These are phyloP conservation scores for Bombus terrestris DNA, from an alignment of 1,140 invertebrate genomes.

Conservation along the genomic window DNA sequence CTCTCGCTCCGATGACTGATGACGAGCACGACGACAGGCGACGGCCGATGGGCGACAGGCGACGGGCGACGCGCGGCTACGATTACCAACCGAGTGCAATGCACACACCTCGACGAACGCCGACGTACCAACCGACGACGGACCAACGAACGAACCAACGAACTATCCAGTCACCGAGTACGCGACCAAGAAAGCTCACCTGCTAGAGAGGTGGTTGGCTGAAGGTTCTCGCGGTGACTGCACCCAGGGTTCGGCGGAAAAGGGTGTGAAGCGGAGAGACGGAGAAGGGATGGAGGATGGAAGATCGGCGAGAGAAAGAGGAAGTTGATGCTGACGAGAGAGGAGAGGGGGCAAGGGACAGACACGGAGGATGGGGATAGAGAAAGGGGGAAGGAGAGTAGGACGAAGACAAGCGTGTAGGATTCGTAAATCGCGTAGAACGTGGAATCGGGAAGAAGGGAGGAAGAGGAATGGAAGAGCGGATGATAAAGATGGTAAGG, in stretches of 20 bases:
- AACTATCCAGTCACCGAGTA: slow-evolving; percentile 24
- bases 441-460: background rate
- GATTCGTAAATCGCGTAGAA: background rate
- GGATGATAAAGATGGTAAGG: background rate
- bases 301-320: slow-evolving; percentile 53
- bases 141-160: background rate
- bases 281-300: slow-evolving; percentile 64
- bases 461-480: background rate
- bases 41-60: slow-evolving; percentile 6
- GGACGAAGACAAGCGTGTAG: background rate
- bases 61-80: slow-evolving; percentile 12
- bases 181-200: slow-evolving; percentile 59
- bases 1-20: slow-evolving; percentile 60
- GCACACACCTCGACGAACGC: slow-evolving; percentile 32
- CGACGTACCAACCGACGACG: background rate
- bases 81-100: slow-evolving; percentile 24
- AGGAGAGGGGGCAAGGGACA: slow-evolving; percentile 9
- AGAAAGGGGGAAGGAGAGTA: slow-evolving; percentile 2
- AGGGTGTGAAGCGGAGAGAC: slow-evolving; percentile 67
- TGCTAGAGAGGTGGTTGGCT: slow-evolving; percentile 66
- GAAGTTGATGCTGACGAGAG: slow-evolving; percentile 21
- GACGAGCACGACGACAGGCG: slow-evolving; percentile 49
- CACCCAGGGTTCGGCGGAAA: slow-evolving; percentile 66
- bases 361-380: slow-evolving; percentile 28
- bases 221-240: slow-evolving; percentile 74